Conservation (phyloP, 2,888 invertebrate genomes). For the Gortyna flavago region DNA sequence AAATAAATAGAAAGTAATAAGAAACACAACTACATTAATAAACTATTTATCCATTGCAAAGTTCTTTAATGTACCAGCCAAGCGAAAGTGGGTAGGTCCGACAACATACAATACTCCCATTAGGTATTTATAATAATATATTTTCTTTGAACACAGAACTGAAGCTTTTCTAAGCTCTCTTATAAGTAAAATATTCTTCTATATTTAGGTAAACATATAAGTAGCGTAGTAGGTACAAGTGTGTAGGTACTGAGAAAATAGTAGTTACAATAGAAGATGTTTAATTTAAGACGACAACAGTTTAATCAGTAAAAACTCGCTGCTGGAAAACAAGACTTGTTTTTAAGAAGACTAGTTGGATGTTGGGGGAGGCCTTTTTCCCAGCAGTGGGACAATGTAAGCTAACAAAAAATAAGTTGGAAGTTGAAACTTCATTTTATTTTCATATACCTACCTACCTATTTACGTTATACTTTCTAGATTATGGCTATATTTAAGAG, state of each 20-base stretch:
- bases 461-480: background rate
- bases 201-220: background rate
- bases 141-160: conserved; percentile 15
- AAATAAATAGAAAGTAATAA: conserved; percentile 11
- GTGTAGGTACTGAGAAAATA: background rate
- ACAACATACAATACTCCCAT: background rate
- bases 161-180: conserved; percentile 17
- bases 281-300: conserved; percentile 27
- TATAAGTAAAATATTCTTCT: background rate
- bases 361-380: background rate
- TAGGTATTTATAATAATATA: background rate
- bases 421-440: background rate
- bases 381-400: background rate
- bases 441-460: background rate
- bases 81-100: conserved; percentile 3
- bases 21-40: conserved; percentile 3
- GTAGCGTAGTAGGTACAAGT: background rate
- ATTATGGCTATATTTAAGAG: background rate
- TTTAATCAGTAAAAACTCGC: conserved; percentile 21
- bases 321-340: conserved; percentile 27
- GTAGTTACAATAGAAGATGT: background rate
- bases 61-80: background rate
- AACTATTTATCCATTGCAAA: background rate
- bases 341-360: conserved; percentile 17
- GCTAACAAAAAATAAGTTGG: background rate